phyloP scores from a whole-genome alignment of 2,888 invertebrate genomes.

The Antheraea assamensis region DNA sequence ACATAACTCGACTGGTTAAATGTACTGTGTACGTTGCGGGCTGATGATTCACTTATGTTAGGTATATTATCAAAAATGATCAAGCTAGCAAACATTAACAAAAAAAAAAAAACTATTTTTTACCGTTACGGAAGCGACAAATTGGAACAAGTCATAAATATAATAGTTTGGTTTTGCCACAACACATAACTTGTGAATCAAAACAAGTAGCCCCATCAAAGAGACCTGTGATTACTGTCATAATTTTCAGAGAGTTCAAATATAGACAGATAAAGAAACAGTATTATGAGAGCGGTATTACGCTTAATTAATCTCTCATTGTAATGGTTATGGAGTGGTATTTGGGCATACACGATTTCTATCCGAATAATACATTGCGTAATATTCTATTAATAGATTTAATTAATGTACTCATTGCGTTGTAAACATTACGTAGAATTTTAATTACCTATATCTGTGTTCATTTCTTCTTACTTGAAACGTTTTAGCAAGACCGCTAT shows the following conservation, averaged over 20 bases:
- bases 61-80: neutral
- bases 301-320: neutral
- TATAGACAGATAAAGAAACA: neutral
- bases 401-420: neutral
- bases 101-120: neutral
- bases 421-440: neutral
- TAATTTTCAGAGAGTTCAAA: neutral
- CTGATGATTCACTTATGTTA: neutral
- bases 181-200: neutral
- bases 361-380: neutral
- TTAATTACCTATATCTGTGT: neutral
- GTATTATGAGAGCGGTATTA: neutral
- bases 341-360: neutral
- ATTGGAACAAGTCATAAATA: neutral
- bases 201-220: neutral
- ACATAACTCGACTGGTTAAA: neutral
- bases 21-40: neutral
- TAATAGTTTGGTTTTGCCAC: neutral
- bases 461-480: neutral
- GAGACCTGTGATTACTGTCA: neutral
- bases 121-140: neutral
- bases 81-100: neutral
- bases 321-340: neutral
- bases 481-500: neutral
- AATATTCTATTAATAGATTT: neutral